phyloP scores from a whole-genome alignment of 2,113 vertebrate species.

The Ochotona princeps region DNA sequence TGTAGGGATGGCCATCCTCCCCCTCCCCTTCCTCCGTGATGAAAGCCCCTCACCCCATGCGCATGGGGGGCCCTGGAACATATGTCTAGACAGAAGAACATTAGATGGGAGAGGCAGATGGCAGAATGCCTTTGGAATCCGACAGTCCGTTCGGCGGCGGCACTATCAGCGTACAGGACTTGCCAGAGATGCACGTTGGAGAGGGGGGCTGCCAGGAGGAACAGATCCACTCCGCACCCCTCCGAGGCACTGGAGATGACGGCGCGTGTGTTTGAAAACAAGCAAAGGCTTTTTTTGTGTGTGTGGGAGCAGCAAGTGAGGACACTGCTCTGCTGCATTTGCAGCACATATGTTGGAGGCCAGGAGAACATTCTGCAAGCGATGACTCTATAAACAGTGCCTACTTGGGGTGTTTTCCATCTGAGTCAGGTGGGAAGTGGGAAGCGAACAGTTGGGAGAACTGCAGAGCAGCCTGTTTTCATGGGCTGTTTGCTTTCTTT shows the following conservation, averaged over 20 bases:
- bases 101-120: conserved; percentile 77
- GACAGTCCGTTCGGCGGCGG: conserved; percentile 45
- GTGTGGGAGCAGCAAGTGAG: neutral
- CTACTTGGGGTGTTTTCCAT: conserved; percentile 45
- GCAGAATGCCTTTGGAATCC: conserved; percentile 58
- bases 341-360: conserved; percentile 9
- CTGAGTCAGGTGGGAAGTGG: neutral
- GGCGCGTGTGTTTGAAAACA: conserved; percentile 70
- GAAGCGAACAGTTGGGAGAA: neutral
- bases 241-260: neutral
- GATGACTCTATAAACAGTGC: neutral
- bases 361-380: neutral
- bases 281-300: conserved; percentile 24
- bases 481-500: conserved; percentile 59
- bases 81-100: conserved; percentile 57
- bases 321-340: neutral
- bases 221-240: conserved; percentile 41
- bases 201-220: conserved; percentile 60
- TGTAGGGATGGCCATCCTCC: neutral
- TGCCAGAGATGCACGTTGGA: conserved; percentile 72
- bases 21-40: neutral
- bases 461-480: conserved; percentile 48
- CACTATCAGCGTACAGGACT: conserved; percentile 35
- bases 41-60: neutral
- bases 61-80: conserved; percentile 24